Conservation (phyloP, 2,888 invertebrate species). For the Mesorhabditis spiculigera region DNA sequence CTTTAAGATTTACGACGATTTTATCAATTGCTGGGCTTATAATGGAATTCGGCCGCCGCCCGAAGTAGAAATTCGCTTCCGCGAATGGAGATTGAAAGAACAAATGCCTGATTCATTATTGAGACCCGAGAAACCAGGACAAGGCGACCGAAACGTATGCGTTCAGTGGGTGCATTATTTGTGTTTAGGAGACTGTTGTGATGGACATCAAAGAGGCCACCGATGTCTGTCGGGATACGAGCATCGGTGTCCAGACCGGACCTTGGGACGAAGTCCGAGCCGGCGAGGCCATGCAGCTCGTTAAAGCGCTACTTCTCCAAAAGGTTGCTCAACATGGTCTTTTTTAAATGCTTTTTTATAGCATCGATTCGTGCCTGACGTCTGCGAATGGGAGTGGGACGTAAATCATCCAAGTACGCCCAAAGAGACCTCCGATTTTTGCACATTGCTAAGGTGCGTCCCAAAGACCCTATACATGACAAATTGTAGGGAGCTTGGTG, state of each 20-base stretch:
- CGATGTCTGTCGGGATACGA: neutral
- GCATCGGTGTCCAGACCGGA: too few species aligned
- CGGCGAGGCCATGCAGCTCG: neutral
- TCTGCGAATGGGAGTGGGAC: neutral
- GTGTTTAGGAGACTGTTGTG: neutral
- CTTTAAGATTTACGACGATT: neutral
- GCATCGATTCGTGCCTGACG: neutral
- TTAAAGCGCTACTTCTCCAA: neutral
- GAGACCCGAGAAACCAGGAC: neutral
- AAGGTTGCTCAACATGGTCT: neutral
- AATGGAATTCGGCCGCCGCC: neutral
- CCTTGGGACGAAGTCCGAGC: neutral
- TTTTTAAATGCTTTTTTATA: neutral
- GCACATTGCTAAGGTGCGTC: neutral
- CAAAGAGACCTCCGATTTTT: neutral
- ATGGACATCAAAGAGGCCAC: neutral
- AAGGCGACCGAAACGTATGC: neutral
- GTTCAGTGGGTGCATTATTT: neutral
- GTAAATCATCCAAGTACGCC: neutral
- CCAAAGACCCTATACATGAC: neutral
- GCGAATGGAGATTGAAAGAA: neutral
- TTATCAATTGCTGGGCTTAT: neutral
- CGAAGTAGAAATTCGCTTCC: neutral
- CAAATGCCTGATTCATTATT: neutral
- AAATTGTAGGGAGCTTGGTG: neutral